Evolutionary conservation across 2,113 vertebrate genomes (phyloP).

Genomic region (Arvicanthis niloticus): DNA sequence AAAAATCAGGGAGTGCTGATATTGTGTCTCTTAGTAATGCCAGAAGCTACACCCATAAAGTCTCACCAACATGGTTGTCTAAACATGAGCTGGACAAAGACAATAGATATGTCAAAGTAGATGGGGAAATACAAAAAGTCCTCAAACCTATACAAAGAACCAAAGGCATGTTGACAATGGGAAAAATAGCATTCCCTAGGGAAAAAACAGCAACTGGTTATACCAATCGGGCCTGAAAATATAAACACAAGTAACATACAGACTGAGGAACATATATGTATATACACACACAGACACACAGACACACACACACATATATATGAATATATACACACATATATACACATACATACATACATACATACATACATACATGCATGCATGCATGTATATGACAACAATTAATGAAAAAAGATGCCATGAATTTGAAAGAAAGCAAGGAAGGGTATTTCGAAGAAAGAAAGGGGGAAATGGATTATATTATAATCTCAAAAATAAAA

Average conservation of each 20-base stretch:
- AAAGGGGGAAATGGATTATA: not conserved
- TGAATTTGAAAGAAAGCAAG: not conserved
- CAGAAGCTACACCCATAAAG: not conserved
- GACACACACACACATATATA: not conserved
- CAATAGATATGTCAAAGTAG: not conserved
- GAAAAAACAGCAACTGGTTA: not conserved
- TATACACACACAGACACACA: not conserved
- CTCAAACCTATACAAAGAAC: not conserved
- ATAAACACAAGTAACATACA: not conserved
- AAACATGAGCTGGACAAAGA: not conserved
- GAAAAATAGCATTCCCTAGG: not conserved
- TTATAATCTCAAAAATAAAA: not conserved
- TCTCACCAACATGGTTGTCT: not conserved
- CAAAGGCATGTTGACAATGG: not conserved
- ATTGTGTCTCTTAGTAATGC: not conserved
- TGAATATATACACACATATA: too few relatives aligned
- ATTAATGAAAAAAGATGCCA: not conserved
- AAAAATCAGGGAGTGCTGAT: not conserved
- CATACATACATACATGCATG: not conserved
- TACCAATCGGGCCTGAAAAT: not conserved
- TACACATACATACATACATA: not conserved
- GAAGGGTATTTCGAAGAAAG: not conserved
- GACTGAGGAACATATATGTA: not conserved
- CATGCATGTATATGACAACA: not conserved
- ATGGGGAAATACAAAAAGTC: not conserved